Percentiles rank a stretch among this genome's conserved stretches.
These are phyloP conservation scores for Athalia cordata DNA, from an alignment of 2,888 invertebrate species.

Conservation along the genomic window DNA sequence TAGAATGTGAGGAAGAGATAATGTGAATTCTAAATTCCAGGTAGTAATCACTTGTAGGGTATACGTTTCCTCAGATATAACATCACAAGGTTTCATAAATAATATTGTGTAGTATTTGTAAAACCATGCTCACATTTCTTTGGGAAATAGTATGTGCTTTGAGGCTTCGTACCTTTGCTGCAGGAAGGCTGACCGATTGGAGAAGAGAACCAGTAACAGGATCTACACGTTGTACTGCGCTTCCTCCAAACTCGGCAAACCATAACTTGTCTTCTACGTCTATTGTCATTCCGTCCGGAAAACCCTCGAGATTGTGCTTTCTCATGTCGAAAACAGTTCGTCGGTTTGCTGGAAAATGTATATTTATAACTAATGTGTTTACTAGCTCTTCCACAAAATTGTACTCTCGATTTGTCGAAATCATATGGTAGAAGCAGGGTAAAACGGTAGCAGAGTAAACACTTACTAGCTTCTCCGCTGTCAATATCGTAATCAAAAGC, in stretches of 20 bases:
- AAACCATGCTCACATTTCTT: not conserved
- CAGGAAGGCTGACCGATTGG: conserved; percentile 26
- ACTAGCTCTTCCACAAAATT: not conserved
- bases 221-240: conserved; percentile 31
- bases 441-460: not conserved
- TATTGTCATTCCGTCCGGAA: conserved; percentile 38
- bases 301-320: conserved; percentile 14
- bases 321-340: conserved; percentile 17
- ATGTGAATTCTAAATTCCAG: not conserved
- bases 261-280: conserved; percentile 39
- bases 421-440: not conserved
- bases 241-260: conserved; percentile 27
- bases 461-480: conserved; percentile 21
- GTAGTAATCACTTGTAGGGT: no score
- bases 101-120: no score
- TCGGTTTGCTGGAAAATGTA: conserved; percentile 29
- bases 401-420: not conserved
- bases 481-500: conserved; percentile 35
- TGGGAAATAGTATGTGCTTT: not conserved
- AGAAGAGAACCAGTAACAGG: conserved; percentile 29
- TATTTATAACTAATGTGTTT: not conserved
- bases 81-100: no score
- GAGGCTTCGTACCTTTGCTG: conserved; percentile 4
- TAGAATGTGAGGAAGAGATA: conserved; percentile 1
- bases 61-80: no score